A percentile compares a stretch with the other conserved stretches of the same genome.
These are phyloP conservation scores for Nomada fabriciana DNA, from an alignment of 2,888 invertebrate genomes.

Conservation along the genomic window DNA sequence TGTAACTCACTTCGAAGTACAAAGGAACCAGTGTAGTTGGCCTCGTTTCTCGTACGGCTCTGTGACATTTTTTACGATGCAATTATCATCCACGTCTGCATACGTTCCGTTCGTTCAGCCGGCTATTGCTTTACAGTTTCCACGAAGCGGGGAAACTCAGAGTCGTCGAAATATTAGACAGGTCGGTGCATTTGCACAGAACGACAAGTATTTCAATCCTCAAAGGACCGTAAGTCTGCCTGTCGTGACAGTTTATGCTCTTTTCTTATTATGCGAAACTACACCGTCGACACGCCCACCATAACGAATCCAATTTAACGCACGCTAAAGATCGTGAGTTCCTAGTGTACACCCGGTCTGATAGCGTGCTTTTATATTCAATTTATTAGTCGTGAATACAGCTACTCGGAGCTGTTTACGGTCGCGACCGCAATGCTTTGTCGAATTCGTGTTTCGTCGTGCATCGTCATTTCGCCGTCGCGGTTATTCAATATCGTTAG, in stretches of 20 bases:
- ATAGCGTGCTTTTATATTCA: constrained; percentile 47
- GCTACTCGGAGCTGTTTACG: constrained; percentile 43
- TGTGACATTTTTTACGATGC: constrained; percentile 16
- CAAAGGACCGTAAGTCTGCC: constrained; percentile 44
- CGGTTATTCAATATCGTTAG: constrained; percentile 34
- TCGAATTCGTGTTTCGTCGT: constrained; percentile 42
- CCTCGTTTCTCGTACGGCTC: constrained; percentile 16
- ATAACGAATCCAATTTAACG: constrained; percentile 70
- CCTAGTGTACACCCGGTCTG: constrained; percentile 32
- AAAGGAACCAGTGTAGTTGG: constrained; percentile 35
- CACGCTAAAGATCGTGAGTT: constrained; percentile 56
- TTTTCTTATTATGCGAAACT: constrained; percentile 64
- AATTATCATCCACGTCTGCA: constrained; percentile 20
- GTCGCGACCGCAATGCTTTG: neutral
- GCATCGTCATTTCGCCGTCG: neutral
- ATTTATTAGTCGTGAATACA: constrained; percentile 57
- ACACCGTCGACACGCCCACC: constrained; percentile 64
- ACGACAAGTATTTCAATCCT: constrained; percentile 24
- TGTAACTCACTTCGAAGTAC: constrained; percentile 14
- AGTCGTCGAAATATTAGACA: constrained; percentile 25
- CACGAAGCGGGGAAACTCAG: neutral
- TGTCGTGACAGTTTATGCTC: constrained; percentile 35
- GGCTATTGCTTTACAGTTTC: no score
- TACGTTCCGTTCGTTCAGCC: no score
- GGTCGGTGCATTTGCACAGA: constrained; percentile 5